Percentiles rank a stretch among this genome's conserved stretches.
These are phyloP conservation scores for Luperina nickerlii DNA, from an alignment of 2,888 invertebrate species.

Conservation along the genomic window DNA sequence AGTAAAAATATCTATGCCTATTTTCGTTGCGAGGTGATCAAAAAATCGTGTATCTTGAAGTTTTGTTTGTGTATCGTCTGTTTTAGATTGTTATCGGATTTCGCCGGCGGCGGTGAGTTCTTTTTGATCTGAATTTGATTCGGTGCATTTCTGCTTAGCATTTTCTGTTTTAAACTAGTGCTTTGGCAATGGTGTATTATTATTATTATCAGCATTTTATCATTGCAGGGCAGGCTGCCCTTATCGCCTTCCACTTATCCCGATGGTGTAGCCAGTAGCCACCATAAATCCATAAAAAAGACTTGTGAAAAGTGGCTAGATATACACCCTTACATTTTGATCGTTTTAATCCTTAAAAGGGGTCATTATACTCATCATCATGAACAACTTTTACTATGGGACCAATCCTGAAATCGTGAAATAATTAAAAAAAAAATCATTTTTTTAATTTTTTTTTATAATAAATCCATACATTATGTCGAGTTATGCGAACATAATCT, in stretches of 20 bases:
- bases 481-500: too few relatives aligned
- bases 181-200: background rate
- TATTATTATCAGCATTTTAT: background rate
- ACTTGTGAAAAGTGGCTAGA: background rate
- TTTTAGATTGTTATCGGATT: background rate
- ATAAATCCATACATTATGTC: too few relatives aligned
- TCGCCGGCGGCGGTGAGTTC: background rate
- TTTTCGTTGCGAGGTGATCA: constrained; percentile 12
- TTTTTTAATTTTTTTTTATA: too few relatives aligned
- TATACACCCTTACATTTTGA: too few relatives aligned
- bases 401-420: too few relatives aligned
- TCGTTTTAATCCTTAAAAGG: too few relatives aligned
- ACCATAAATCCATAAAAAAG: background rate
- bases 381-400: too few relatives aligned
- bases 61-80: constrained; percentile 6
- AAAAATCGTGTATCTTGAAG: constrained; percentile 13
- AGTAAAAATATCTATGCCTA: constrained; percentile 33
- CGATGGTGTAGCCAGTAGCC: background rate
- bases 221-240: background rate
- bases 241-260: too few relatives aligned
- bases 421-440: too few relatives aligned
- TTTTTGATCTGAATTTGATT: constrained; percentile 23
- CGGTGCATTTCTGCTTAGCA: background rate
- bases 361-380: too few relatives aligned
- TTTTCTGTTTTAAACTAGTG: background rate